Conservation (phyloP, 1,140 invertebrate species). For the Scaptomyza montana region DNA sequence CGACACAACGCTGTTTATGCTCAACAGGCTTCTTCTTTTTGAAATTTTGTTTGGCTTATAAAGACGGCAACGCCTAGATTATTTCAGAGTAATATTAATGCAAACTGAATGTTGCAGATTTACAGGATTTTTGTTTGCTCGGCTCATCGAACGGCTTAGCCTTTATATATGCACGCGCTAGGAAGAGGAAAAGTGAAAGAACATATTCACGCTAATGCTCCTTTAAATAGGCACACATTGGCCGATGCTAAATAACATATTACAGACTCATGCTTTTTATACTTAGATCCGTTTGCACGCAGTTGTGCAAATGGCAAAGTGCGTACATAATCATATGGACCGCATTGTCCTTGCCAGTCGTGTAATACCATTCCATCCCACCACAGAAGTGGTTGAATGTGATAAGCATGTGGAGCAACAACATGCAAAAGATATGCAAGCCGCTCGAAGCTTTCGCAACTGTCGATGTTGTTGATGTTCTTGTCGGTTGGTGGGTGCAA, state of each 20-base stretch:
- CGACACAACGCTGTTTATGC: background rate
- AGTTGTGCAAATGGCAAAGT: too few species aligned
- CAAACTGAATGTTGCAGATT: slow-evolving; percentile 48
- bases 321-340: slow-evolving; percentile 3
- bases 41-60: background rate
- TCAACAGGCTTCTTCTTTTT: slow-evolving; percentile 23
- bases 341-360: slow-evolving; percentile 1
- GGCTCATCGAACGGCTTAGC: slow-evolving; percentile 51
- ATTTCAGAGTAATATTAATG: slow-evolving; percentile 55
- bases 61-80: slow-evolving; percentile 34
- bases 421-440: slow-evolving; percentile 53
- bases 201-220: too few species aligned
- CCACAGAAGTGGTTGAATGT: slow-evolving; percentile 14
- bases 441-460: background rate
- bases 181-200: background rate
- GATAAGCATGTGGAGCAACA: slow-evolving; percentile 47
- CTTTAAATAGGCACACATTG: background rate
- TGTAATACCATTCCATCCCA: background rate
- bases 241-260: background rate
- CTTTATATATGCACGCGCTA: background rate
- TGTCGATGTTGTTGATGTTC: slow-evolving; percentile 15
- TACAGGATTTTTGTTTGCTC: slow-evolving; percentile 29
- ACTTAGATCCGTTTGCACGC: background rate
- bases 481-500: slow-evolving; percentile 1
- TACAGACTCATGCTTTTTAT: background rate